Evolutionary conservation across 1,140 invertebrate species (phyloP).

Genomic region (Eubasilissa regina): DNA sequence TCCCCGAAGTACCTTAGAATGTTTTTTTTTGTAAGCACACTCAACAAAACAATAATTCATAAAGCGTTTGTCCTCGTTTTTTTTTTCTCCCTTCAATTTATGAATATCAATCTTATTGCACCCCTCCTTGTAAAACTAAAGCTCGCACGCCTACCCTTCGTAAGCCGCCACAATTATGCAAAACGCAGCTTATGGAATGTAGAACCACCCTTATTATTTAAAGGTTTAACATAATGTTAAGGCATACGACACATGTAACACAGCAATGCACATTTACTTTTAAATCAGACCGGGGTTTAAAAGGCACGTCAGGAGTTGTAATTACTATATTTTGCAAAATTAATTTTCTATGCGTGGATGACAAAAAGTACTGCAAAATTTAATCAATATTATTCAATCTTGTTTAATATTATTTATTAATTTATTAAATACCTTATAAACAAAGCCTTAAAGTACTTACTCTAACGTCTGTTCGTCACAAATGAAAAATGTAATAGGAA

Average conservation of each 20-base stretch:
- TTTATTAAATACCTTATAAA: too few species aligned
- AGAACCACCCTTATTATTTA: neutral
- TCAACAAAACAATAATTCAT: too few species aligned
- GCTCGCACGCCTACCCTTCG: slow-evolving; percentile 2
- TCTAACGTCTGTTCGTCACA: too few species aligned
- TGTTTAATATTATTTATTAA: too few species aligned
- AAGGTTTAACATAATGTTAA: neutral
- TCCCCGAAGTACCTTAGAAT: too few species aligned
- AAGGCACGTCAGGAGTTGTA: too few species aligned
- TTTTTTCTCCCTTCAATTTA: neutral
- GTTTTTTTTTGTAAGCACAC: too few species aligned
- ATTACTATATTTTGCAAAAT: neutral
- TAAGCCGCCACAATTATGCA: neutral
- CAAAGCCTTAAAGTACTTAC: too few species aligned
- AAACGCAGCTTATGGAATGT: neutral
- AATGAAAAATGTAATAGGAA: too few species aligned
- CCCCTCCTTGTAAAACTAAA: neutral
- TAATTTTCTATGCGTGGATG: slow-evolving; percentile 3
- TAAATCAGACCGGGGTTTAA: too few species aligned
- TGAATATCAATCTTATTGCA: neutral
- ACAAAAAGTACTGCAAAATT: neutral
- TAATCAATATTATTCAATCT: too few species aligned
- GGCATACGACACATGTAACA: neutral
- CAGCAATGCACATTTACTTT: neutral
- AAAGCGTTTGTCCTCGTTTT: neutral